These are phyloP conservation scores for Melanotus villosus DNA, from an alignment of 2,888 invertebrate species.

Conservation along the genomic window DNA sequence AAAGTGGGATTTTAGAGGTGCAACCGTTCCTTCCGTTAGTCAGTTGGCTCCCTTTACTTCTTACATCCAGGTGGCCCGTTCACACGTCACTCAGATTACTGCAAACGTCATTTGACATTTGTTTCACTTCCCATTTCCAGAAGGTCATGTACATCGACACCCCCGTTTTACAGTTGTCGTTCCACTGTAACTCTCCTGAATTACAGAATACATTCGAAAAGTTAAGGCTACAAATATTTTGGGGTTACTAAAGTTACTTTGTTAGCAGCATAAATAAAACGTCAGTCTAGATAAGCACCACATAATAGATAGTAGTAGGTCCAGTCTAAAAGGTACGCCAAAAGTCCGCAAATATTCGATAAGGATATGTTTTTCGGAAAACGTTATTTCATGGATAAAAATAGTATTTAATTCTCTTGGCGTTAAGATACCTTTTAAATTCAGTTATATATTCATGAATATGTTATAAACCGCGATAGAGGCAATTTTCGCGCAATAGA, in stretches of 20 bases:
- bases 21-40: conserved; percentile 6
- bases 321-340: too few relatives aligned
- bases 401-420: background rate
- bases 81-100: conserved; percentile 38
- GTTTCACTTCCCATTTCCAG: conserved; percentile 20
- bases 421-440: conserved; percentile 19
- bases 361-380: too few relatives aligned
- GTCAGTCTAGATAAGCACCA: too few relatives aligned
- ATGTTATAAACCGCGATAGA: conserved; percentile 40
- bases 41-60: background rate
- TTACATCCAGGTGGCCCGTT: conserved; percentile 29
- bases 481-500: conserved; percentile 43
- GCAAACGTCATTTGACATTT: conserved; percentile 20
- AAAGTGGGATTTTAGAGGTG: conserved; percentile 21
- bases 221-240: conserved; percentile 7
- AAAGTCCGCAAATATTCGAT: too few relatives aligned
- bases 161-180: conserved; percentile 12
- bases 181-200: conserved; percentile 2
- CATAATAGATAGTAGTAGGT: too few relatives aligned
- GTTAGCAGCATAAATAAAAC: too few relatives aligned
- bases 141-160: conserved; percentile 12
- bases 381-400: too few relatives aligned
- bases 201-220: background rate
- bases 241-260: conserved; percentile 8
- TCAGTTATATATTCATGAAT: conserved; percentile 40